Evolutionary conservation across 2,888 invertebrate genomes (phyloP), one percentile per base, ranked within the genome.

Genomic region (Gymnocheta viridis): DNA sequence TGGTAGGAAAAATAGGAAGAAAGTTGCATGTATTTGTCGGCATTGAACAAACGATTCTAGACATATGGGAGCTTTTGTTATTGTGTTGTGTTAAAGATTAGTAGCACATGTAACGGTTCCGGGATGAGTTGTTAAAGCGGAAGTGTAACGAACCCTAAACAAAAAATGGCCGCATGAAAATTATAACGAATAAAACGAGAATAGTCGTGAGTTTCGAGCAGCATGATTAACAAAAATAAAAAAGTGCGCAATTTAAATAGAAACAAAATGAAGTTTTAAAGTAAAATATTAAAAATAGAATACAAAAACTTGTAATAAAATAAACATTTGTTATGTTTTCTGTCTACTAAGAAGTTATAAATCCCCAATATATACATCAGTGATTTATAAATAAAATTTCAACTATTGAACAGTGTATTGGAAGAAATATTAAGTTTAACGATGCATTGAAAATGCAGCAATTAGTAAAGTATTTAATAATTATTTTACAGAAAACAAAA

Each of bases 31-130:
- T 77, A 29, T 54, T 54, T 77, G 85, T 84, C 60, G 58, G 49
- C 62, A 62, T 47, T 19, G n/a, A 72, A 66, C 22, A 80, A 51
- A 69, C 60, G 44, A 10, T 69, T 54, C 32, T 35, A 62, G 69
- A 70, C 74, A 76, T 70, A 76, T 76, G 82, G 78, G 77, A 76
- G 64, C 62, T 82, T 60, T 56, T 73, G 51, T 51, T 73, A 54
- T 60, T 79, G 51, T 73, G 24, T 74, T 70, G 77, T 82, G 74
- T 60, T 73, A 78, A 74, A 84, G 69, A 85, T 87, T 85, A 87
- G 87, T 88, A 88, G 88, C 87, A 77, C 82, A 79, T 87, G 88
- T 87, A 87, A 85, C 87, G 88, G 87, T 87, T 87, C 86, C 86
- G 88, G 88, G 87, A 85, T 86, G 88, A 83, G 88, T 86, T 86